These are phyloP conservation scores for Macaca mulatta DNA, from an alignment of 2,113 vertebrate genomes.

Conservation along the genomic window DNA sequence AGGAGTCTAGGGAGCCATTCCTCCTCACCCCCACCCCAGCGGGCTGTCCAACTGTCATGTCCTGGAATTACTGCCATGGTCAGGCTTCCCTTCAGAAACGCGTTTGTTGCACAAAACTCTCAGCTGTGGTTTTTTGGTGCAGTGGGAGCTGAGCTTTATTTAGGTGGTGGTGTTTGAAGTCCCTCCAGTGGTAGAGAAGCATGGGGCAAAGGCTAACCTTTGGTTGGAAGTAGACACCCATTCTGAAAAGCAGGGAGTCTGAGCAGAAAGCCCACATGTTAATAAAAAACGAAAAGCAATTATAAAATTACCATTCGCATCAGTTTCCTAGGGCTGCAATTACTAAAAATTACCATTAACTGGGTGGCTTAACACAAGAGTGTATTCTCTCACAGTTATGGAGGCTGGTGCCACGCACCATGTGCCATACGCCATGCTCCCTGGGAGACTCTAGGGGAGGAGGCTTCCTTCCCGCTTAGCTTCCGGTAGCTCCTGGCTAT, in stretches of 20 bases:
- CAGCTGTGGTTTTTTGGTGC: background rate
- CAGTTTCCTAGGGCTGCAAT: background rate
- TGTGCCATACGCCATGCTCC: background rate
- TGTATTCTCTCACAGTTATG: background rate
- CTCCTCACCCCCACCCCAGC: background rate
- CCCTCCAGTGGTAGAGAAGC: background rate
- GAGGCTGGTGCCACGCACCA: background rate
- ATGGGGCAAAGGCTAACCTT: background rate
- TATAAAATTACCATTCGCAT: background rate
- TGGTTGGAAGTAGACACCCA: background rate
- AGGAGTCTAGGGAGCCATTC: background rate
- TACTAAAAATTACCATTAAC: background rate
- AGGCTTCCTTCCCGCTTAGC: background rate
- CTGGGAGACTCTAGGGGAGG: background rate
- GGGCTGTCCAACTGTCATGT: background rate
- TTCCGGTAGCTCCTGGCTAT: rapidly evolving
- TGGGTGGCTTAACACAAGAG: background rate
- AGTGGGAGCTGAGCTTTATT: background rate
- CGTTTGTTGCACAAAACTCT: background rate
- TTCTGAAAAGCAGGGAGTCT: background rate
- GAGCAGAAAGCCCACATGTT: background rate
- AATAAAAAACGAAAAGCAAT: conserved; percentile 15
- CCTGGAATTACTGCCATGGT: background rate
- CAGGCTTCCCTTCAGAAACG: background rate
- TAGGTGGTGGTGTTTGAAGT: background rate